Conservation (phyloP, 2,797 vertebrate species). For the Echiichthys vipera region DNA sequence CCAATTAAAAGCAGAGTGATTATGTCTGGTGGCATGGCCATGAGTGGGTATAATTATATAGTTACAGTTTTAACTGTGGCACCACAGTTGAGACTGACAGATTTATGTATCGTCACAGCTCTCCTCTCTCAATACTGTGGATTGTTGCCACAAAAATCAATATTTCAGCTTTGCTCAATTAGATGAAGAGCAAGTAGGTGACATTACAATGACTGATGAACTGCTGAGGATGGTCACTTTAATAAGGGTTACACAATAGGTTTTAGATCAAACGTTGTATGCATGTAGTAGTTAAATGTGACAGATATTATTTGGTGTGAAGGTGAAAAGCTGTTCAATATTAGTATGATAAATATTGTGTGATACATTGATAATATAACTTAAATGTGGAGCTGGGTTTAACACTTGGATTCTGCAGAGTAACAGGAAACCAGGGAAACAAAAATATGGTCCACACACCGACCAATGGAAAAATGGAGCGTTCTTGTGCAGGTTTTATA, state of each 20-base stretch:
- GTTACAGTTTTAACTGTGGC: conserved; percentile 16
- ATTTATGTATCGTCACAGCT: conserved; percentile 29
- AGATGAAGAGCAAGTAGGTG: conserved; percentile 60
- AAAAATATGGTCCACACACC: neutral
- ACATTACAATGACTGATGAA: conserved; percentile 47
- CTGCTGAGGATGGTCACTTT: conserved; percentile 36
- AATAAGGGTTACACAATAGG: conserved; percentile 33
- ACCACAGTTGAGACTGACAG: conserved; percentile 40
- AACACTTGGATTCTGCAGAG: neutral
- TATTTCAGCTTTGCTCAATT: conserved; percentile 68
- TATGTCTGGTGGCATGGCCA: conserved; percentile 21
- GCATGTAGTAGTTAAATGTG: neutral
- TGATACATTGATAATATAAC: neutral
- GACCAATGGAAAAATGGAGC: neutral
- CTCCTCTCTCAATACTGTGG: conserved; percentile 32
- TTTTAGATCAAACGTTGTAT: neutral
- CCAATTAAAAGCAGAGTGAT: conserved; percentile 35
- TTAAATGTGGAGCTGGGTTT: neutral
- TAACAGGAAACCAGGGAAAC: neutral
- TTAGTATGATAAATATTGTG: neutral
- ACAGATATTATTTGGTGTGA: neutral
- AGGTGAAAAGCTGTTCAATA: neutral
- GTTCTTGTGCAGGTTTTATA: neutral
- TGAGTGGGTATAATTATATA: conserved; percentile 34
- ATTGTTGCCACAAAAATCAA: conserved; percentile 68